Evolutionary conservation across 2,797 vertebrate genomes (phyloP).

Genomic region (Parambassis ranga): DNA sequence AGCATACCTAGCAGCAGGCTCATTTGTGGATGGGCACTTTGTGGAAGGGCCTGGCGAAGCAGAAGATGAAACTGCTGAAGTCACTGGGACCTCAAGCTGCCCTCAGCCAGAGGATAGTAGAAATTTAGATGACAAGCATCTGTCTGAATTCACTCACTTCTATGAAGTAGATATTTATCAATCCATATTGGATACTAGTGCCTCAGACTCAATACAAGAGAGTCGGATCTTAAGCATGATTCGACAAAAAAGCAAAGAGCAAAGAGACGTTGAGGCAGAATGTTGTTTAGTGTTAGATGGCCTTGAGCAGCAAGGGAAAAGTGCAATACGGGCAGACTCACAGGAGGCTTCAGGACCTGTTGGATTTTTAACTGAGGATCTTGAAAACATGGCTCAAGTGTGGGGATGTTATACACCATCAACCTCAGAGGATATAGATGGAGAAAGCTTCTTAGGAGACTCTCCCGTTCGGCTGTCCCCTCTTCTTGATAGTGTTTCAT

Average conservation of each 20-base stretch:
- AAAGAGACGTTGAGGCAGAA: conserved; percentile 93
- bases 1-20: conserved; percentile 95
- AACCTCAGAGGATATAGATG: conserved; percentile 94
- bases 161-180: conserved; percentile 99
- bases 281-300: conserved; percentile 98
- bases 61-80: conserved; percentile 89
- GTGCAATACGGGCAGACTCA: conserved; percentile 98
- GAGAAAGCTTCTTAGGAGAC: conserved; percentile 94
- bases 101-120: conserved; percentile 92
- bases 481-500: conserved; percentile 86
- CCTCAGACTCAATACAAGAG: conserved; percentile 98
- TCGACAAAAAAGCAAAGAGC: conserved; percentile 96
- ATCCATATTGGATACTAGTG: conserved; percentile 99
- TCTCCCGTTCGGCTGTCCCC: conserved; percentile 92
- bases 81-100: conserved; percentile 91
- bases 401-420: conserved; percentile 98
- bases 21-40: conserved; percentile 98
- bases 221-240: conserved; percentile 99
- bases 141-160: conserved; percentile 98
- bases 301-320: conserved; percentile 95
- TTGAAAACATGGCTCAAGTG: conserved; percentile 94
- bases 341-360: conserved; percentile 89
- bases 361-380: conserved; percentile 91
- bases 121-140: conserved; percentile 99
- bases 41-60: conserved; percentile 93